Conservation (phyloP, 2,113 vertebrate genomes). For the Leucoraja erinaceus region DNA sequence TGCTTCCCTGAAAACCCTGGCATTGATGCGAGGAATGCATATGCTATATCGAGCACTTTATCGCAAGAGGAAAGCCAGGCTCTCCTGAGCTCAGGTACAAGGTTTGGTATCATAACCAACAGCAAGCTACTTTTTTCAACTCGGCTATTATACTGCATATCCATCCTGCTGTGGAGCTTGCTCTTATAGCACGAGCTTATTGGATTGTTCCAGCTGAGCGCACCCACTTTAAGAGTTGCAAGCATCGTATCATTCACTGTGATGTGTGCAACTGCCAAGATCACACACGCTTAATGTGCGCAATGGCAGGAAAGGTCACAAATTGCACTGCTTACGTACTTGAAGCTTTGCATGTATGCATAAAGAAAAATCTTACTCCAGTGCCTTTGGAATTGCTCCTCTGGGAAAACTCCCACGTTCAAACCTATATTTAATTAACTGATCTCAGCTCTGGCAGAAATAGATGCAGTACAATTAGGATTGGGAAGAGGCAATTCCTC, state of each 20-base stretch:
- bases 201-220: background rate
- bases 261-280: too few species aligned
- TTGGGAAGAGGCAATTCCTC: background rate
- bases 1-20: background rate
- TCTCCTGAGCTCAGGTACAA: background rate
- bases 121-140: background rate
- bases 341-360: too few species aligned
- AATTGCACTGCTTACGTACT: too few species aligned
- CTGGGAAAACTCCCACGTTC: too few species aligned
- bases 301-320: too few species aligned
- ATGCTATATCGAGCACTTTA: background rate
- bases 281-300: too few species aligned
- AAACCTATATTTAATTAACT: background rate
- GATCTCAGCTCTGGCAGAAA: background rate
- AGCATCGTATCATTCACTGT: too few species aligned
- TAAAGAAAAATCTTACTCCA: too few species aligned
- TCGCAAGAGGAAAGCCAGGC: background rate
- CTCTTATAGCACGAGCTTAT: background rate
- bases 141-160: background rate
- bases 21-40: background rate
- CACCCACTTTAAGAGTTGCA: background rate
- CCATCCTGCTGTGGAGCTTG: background rate
- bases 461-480: background rate
- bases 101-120: background rate
- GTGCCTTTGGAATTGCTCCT: too few species aligned